Evolutionary conservation across 2,888 invertebrate genomes (phyloP), one percentile per base, ranked within the genome.

Genomic region (Drosophila aldrichi): DNA sequence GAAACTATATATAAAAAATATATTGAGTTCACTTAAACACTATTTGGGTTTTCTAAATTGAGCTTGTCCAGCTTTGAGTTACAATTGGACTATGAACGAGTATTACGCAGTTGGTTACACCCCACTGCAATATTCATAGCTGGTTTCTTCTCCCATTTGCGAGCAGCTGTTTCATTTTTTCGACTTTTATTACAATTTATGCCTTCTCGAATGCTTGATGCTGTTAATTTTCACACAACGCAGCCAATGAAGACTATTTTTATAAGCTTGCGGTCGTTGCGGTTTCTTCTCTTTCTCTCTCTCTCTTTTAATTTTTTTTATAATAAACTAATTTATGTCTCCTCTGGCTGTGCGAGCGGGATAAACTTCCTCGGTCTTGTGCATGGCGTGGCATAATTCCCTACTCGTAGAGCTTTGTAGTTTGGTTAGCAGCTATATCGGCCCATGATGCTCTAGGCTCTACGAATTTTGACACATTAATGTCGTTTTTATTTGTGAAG

Each of bases 251-350:
- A 78, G 61, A 70, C 86, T 83, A 88, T 88, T 88, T 88, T 76
- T 75, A 82, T 70, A 74, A 63, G 66, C 62, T 57, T 64, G 61
- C 60, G 67, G 68, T 64, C 66, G 63, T 40, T 34, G 58, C 46
- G 66, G 82, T 81, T 79, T 69, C 49, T 5, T 29, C 29, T 29
- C 29, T 29, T 8, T 29, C 8, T 29, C 8, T 59, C 12, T 67
- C 29, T 34, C 51, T 57, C 54, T 55, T 44, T 34, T 54, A 29
- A n/a, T 40, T 67, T 78, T 78, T 67, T 78, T 83, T 81, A 83
- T 76, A 83, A 70, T 73, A 73, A 68, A 65, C 72, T 78, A 81
- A 88, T 88, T 83, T 88, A 88, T 88, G 72, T 70, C 83, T 82
- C 69, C 66, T 61, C 51, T 41, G 64, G 43, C 32, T 74, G 60